These are phyloP conservation scores for Felis catus DNA, from an alignment of 2,113 vertebrate species.

Conservation along the genomic window DNA sequence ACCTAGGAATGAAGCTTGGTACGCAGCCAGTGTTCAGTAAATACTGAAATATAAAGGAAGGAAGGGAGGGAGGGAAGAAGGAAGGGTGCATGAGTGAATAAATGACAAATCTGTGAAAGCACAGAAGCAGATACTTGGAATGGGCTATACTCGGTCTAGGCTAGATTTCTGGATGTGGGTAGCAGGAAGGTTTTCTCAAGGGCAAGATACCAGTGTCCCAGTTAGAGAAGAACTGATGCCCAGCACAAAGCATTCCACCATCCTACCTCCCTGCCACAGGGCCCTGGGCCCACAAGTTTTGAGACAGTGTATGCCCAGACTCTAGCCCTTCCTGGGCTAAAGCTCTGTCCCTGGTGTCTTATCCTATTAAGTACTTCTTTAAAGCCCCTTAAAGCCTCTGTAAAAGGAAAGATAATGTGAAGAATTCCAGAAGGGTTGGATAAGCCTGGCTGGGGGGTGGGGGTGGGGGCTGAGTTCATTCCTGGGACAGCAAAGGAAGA, in stretches of 20 bases:
- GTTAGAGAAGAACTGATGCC: not conserved
- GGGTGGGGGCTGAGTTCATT: not conserved
- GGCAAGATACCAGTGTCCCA: not conserved
- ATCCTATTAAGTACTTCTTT: not conserved
- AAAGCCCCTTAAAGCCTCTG: not conserved
- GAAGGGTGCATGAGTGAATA: not conserved
- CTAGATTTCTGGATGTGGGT: not conserved
- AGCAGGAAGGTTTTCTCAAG: not conserved
- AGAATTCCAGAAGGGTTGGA: conserved; percentile 30
- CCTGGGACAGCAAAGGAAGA: not conserved
- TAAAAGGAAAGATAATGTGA: conserved; percentile 40
- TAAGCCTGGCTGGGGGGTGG: not conserved
- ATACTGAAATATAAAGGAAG: not conserved
- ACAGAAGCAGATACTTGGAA: not conserved
- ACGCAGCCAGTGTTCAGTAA: conserved; percentile 48
- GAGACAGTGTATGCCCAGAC: not conserved
- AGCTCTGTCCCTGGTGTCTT: not conserved
- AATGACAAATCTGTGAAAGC: not conserved
- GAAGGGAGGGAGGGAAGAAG: not conserved
- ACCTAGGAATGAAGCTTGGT: conserved; percentile 36
- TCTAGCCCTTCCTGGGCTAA: not conserved
- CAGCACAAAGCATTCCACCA: not conserved
- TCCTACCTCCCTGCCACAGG: not conserved
- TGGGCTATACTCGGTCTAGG: not conserved
- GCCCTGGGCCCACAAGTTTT: not conserved